phyloP scores from a whole-genome alignment of 2,888 invertebrate species.

The Eupithecia exiguata region DNA sequence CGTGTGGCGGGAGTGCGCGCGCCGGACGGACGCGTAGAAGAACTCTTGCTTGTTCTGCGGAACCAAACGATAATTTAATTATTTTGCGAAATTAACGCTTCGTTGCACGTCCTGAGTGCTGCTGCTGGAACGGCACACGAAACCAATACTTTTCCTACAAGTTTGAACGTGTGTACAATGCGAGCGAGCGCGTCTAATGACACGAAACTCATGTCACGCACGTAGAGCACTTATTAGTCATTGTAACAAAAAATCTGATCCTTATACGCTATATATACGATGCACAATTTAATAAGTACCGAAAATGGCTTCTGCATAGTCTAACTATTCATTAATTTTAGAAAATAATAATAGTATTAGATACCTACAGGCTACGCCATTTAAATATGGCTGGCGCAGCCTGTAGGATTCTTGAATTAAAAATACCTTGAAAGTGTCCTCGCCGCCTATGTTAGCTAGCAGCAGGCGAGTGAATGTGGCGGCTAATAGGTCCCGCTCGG shows the following conservation, averaged over 20 bases:
- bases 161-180: constrained; percentile 90
- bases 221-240: no score
- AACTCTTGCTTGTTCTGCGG: constrained; percentile 88
- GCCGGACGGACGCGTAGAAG: constrained; percentile 89
- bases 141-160: no score
- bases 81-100: neutral
- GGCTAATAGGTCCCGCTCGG: constrained; percentile 94
- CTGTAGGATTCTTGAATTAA: neutral
- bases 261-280: no score
- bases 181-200: no score
- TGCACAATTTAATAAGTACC: no score
- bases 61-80: neutral
- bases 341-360: no score
- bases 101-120: neutral
- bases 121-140: neutral
- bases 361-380: no score
- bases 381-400: no score
- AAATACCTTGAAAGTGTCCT: constrained; percentile 92
- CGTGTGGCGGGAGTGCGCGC: constrained; percentile 93
- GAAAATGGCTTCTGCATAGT: no score
- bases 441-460: constrained; percentile 96
- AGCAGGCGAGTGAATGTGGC: constrained; percentile 96
- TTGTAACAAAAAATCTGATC: no score
- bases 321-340: no score
- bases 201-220: no score